Percentiles rank a stretch among this genome's conserved stretches.
These are phyloP conservation scores for Bembecia ichneumoniformis DNA, from an alignment of 2,888 invertebrate genomes.

Conservation along the genomic window DNA sequence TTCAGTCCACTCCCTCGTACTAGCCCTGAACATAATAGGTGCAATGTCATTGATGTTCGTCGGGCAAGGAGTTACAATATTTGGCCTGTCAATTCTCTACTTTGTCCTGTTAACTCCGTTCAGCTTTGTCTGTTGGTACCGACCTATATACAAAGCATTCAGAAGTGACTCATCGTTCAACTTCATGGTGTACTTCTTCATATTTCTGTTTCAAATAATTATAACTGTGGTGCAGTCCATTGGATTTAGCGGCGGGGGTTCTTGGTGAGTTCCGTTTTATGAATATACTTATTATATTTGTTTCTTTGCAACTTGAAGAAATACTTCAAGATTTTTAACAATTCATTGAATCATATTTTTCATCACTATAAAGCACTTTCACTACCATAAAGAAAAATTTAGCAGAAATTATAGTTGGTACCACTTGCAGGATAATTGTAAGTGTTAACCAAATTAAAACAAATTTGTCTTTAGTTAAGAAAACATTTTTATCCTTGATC, in stretches of 20 bases:
- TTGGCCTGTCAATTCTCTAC: conserved; percentile 92
- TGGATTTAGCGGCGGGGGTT: conserved; percentile 87
- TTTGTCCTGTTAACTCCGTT: conserved; percentile 93
- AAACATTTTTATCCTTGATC: no score
- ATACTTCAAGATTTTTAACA: no score
- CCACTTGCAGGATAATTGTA: no score
- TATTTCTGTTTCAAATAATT: conserved; percentile 96
- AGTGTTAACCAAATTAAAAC: no score
- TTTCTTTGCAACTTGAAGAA: no score
- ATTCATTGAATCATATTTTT: no score
- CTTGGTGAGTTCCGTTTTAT: conserved; percentile 78
- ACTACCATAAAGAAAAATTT: no score
- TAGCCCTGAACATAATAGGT: conserved; percentile 89
- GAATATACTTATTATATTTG: no score
- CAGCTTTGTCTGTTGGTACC: conserved; percentile 99
- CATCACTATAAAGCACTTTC: no score
- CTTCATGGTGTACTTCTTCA: conserved; percentile 99
- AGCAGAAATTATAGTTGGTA: no score
- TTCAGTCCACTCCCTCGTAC: conserved; percentile 90
- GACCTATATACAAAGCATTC: conserved; percentile 99
- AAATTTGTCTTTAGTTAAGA: no score
- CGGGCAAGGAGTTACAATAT: conserved; percentile 75
- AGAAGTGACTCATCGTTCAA: conserved; percentile 99
- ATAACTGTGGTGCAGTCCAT: conserved; percentile 90
- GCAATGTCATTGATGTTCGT: conserved; percentile 83